A percentile compares a stretch with the other conserved stretches of the same genome.
phyloP scores from a whole-genome alignment of 2,113 vertebrate genomes.

The Dicerorhinus sumatrensis region DNA sequence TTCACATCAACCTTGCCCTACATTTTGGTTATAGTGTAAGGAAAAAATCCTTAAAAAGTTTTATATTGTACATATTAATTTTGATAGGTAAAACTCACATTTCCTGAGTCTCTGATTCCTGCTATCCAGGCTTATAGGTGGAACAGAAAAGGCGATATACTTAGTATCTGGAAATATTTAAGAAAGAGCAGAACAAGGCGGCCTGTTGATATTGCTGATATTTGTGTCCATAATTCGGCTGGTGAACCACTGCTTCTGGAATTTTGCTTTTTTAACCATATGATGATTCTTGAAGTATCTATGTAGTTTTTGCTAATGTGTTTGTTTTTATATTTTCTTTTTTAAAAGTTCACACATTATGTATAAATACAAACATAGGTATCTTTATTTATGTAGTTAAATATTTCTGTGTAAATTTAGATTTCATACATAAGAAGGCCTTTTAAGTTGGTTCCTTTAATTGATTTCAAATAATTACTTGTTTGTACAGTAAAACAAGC shows the following conservation, averaged over 20 bases:
- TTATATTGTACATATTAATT: neutral
- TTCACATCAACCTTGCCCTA: neutral
- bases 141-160: neutral
- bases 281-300: slow-evolving; percentile 7
- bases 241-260: neutral
- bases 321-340: slow-evolving; percentile 24
- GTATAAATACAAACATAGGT: neutral
- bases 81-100: neutral
- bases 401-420: neutral
- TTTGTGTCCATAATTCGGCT: neutral
- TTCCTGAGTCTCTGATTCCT: neutral
- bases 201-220: neutral
- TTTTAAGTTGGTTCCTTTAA: neutral
- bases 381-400: slow-evolving; percentile 14
- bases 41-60: neutral
- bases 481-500: neutral
- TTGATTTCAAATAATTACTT: slow-evolving; percentile 42
- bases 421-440: neutral
- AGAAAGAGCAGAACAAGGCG: neutral
- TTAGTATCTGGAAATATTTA: slow-evolving; percentile 3
- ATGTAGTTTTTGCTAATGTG: slow-evolving; percentile 13
- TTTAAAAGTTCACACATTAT: neutral
- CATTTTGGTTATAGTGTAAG: neutral
- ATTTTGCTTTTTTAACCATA: neutral
- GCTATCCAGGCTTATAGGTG: neutral